phyloP scores from a whole-genome alignment of 2,888 invertebrate genomes.

The Ctena decussata region DNA sequence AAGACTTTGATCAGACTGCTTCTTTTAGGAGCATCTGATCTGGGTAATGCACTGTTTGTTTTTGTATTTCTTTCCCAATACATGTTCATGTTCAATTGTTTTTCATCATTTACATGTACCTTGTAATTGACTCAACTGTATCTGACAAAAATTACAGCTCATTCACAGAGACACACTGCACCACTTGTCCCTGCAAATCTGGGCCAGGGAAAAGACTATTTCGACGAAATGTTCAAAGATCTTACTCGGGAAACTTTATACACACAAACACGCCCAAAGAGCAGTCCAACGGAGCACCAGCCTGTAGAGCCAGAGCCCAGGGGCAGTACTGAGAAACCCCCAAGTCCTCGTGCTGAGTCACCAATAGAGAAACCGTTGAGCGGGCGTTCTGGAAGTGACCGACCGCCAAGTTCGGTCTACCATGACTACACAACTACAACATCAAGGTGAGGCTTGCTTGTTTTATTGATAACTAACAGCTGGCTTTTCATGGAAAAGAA shows the following conservation, averaged over 20 bases:
- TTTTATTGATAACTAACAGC: too few relatives aligned
- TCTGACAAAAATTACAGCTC: conserved; percentile 3
- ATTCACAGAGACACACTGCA: conserved; percentile 14
- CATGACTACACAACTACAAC: conserved; percentile 82
- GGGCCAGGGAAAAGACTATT: conserved; percentile 84
- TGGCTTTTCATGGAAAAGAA: too few relatives aligned
- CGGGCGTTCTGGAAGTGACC: conserved; percentile 20
- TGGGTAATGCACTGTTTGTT: too few relatives aligned
- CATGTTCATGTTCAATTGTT: too few relatives aligned
- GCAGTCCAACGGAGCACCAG: conserved; percentile 14
- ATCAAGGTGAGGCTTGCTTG: conserved; percentile 80
- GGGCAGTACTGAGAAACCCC: not conserved
- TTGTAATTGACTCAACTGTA: too few relatives aligned
- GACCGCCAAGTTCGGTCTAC: conserved; percentile 69
- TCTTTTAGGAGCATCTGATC: too few relatives aligned
- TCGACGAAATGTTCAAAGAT: conserved; percentile 84
- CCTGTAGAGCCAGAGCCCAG: not conserved
- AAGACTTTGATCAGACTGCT: too few relatives aligned
- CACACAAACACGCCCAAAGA: conserved; percentile 73
- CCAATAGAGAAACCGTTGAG: conserved; percentile 3
- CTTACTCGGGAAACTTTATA: conserved; percentile 75
- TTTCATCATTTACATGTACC: too few relatives aligned
- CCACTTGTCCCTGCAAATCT: conserved; percentile 66
- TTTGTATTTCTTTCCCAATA: too few relatives aligned
- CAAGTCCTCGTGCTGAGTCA: not conserved